phyloP scores from a whole-genome alignment of 2,797 vertebrate species.

The Hirundo rustica region DNA sequence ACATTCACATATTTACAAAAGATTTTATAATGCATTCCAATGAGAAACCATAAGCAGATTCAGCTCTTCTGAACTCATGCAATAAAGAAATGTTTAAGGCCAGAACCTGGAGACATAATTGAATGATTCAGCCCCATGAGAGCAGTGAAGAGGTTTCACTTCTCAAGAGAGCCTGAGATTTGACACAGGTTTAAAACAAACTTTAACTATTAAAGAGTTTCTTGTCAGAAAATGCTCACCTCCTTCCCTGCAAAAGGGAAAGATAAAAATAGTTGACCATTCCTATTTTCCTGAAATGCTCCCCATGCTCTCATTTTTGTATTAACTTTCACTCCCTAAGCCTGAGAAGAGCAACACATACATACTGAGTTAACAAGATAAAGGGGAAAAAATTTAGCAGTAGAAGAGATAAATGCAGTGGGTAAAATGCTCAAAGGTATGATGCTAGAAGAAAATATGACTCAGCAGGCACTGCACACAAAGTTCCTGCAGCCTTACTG shows the following conservation, averaged over 20 bases:
- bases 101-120: conserved; percentile 2
- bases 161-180: neutral
- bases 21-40: conserved; percentile 20
- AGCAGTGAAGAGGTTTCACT: neutral
- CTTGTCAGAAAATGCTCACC: conserved; percentile 16
- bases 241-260: conserved; percentile 12
- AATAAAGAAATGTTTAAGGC: conserved; percentile 29
- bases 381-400: neutral
- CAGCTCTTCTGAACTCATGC: neutral
- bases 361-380: conserved; percentile 32
- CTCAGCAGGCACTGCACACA: neutral
- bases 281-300: conserved; percentile 25
- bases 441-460: conserved; percentile 4
- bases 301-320: neutral
- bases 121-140: neutral
- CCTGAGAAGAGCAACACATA: neutral
- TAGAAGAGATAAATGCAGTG: conserved; percentile 24
- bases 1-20: conserved; percentile 32
- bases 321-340: neutral
- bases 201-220: conserved; percentile 27
- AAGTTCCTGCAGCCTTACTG: neutral
- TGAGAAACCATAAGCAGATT: conserved; percentile 23
- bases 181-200: conserved; percentile 25
- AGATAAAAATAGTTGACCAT: conserved; percentile 38
- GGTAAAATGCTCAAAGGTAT: conserved; percentile 4